Percentiles rank a stretch among this genome's conserved stretches.
Evolutionary conservation across 2,797 vertebrate species (phyloP).

Genomic region (Poecilia velifera): DNA sequence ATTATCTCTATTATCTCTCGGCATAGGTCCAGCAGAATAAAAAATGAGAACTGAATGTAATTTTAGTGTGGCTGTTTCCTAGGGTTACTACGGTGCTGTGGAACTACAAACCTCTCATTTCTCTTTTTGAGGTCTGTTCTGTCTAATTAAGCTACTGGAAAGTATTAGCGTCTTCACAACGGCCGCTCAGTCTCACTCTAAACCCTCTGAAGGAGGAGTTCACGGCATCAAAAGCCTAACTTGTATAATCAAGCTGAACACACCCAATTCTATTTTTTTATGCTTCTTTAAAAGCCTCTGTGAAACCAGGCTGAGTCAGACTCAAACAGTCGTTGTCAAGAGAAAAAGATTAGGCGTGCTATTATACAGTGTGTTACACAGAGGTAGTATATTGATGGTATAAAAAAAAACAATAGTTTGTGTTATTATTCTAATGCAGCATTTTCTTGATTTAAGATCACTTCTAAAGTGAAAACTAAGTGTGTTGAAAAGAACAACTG

Average conservation of each 20-base stretch:
- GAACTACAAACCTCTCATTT: not conserved
- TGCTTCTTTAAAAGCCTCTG: constrained; percentile 13
- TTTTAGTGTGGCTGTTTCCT: not conserved
- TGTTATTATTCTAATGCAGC: not conserved
- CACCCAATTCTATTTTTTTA: constrained; percentile 13
- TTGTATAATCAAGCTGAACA: constrained; percentile 45
- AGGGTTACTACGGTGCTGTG: not conserved
- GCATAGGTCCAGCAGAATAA: not conserved
- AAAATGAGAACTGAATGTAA: not conserved
- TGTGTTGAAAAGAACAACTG: not conserved
- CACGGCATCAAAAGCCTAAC: constrained; percentile 17
- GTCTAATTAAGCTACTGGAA: constrained; percentile 30
- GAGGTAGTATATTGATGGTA: not conserved
- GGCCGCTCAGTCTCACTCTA: constrained; percentile 36
- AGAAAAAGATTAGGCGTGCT: not conserved
- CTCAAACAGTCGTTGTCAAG: constrained; percentile 5
- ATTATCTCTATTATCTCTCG: not conserved
- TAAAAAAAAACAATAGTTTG: not conserved
- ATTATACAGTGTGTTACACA: not conserved
- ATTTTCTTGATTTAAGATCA: not conserved
- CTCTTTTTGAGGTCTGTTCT: constrained; percentile 14
- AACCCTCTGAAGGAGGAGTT: constrained; percentile 33
- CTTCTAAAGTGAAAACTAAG: not conserved
- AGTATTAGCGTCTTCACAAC: constrained; percentile 51
- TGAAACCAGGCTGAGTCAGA: constrained; percentile 8